Conservation (phyloP, 1,140 invertebrate species). For the Pygmarrhopalites habei region DNA sequence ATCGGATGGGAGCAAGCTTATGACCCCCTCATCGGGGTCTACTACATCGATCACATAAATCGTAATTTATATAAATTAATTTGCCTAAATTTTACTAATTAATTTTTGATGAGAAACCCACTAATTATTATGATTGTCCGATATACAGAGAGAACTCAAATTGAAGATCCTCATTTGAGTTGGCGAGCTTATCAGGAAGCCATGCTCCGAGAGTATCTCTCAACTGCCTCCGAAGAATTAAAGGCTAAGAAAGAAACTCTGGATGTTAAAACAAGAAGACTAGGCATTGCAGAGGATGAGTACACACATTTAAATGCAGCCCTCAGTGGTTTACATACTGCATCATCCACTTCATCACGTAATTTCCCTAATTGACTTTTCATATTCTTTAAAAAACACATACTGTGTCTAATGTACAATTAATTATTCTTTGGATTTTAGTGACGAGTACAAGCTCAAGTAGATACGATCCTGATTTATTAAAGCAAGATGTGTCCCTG, state of each 20-base stretch:
- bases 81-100: not conserved
- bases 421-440: conserved; percentile 44
- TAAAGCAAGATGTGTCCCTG: conserved; percentile 83
- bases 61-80: conserved; percentile 64
- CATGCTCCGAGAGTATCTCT: conserved; percentile 92
- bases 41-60: conserved; percentile 94
- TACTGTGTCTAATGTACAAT: not conserved
- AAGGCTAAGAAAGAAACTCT: conserved; percentile 95
- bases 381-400: no score
- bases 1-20: conserved; percentile 93
- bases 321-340: conserved; percentile 59
- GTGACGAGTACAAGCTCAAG: conserved; percentile 82
- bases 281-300: conserved; percentile 88
- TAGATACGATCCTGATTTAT: conserved; percentile 86
- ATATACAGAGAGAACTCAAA: conserved; percentile 85
- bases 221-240: conserved; percentile 88
- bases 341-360: conserved; percentile 75
- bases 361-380: conserved; percentile 55
- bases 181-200: conserved; percentile 91
- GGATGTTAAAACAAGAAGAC: conserved; percentile 87
- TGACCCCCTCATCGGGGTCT: conserved; percentile 84
- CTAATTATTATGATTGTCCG: no score
- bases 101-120: no score
- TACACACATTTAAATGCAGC: conserved; percentile 88
- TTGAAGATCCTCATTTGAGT: conserved; percentile 91